A percentile compares a stretch with the other conserved stretches of the same genome.
Conservation (phyloP, 2,888 invertebrate species). For the Digitonthophagus gazella region DNA sequence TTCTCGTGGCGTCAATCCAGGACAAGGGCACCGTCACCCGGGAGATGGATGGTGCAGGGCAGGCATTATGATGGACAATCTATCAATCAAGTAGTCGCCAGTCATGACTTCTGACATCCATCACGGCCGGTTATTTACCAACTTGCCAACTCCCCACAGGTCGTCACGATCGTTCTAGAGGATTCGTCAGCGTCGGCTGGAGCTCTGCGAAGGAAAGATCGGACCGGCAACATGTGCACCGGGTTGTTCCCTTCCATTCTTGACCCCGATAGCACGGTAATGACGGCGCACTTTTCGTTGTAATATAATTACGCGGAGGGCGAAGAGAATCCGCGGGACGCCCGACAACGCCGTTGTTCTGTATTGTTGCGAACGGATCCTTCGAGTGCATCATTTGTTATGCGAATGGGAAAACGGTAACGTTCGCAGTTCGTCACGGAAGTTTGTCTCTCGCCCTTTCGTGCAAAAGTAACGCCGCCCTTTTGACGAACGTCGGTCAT, state of each 20-base stretch:
- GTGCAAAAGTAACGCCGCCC: neutral
- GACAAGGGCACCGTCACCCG: conserved; percentile 43
- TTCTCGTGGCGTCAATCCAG: conserved; percentile 32
- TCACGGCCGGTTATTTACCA: conserved; percentile 34
- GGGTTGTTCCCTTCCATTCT: conserved; percentile 12
- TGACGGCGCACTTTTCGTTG: conserved; percentile 10
- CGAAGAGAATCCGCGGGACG: conserved; percentile 19
- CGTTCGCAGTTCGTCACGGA: conserved; percentile 10
- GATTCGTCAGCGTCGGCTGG: conserved; percentile 5
- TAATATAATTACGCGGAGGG: conserved; percentile 21
- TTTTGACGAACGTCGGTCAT: neutral
- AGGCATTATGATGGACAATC: conserved; percentile 53
- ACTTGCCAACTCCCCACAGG: conserved; percentile 20
- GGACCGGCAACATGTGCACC: conserved; percentile 8
- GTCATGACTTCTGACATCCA: conserved; percentile 46
- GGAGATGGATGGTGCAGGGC: conserved; percentile 49
- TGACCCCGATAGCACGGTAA: conserved; percentile 2
- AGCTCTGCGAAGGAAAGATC: neutral
- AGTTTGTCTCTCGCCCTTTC: conserved; percentile 1
- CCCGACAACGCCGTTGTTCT: neutral
- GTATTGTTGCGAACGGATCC: neutral
- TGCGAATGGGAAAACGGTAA: conserved; percentile 8
- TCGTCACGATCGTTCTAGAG: conserved; percentile 13
- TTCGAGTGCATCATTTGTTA: conserved; percentile 12
- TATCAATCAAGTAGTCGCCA: conserved; percentile 50